phyloP scores from a whole-genome alignment of 2,113 vertebrate genomes.

The Rhineura floridana region DNA sequence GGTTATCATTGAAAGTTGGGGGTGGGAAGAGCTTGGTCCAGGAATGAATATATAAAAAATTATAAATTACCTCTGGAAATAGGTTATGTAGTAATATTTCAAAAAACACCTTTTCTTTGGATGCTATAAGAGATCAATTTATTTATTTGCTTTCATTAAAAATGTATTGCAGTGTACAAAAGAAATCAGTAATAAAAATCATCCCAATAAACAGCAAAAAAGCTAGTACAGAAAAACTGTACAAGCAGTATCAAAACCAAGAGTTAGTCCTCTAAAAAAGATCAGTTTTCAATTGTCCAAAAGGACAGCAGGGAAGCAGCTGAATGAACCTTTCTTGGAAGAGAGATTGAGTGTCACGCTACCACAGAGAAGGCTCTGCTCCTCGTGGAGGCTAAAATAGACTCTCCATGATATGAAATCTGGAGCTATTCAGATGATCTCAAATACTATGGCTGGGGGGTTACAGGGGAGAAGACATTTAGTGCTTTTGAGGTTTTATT shows the following conservation, averaged over 20 bases:
- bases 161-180: too few relatives aligned
- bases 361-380: background rate
- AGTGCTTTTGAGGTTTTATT: background rate
- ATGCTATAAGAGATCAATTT: slow-evolving; percentile 38
- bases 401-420: background rate
- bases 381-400: background rate
- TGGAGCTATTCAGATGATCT: background rate
- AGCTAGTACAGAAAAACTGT: background rate
- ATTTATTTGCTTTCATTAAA: too few relatives aligned
- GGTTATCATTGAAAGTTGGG: background rate
- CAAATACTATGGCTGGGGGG: background rate
- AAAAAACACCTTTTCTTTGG: slow-evolving; percentile 30
- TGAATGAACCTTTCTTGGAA: background rate
- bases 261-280: background rate
- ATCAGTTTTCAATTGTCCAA: background rate
- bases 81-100: slow-evolving; percentile 8
- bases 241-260: background rate
- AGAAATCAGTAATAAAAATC: too few relatives aligned
- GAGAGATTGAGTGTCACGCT: background rate
- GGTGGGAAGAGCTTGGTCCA: too few relatives aligned
- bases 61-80: background rate
- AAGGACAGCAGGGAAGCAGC: background rate
- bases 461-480: background rate
- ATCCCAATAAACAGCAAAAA: background rate
- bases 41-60: background rate